Evolutionary conservation across 2,113 vertebrate genomes (phyloP), one percentile per base, ranked within the genome.

Genomic region (Serinus canaria): DNA sequence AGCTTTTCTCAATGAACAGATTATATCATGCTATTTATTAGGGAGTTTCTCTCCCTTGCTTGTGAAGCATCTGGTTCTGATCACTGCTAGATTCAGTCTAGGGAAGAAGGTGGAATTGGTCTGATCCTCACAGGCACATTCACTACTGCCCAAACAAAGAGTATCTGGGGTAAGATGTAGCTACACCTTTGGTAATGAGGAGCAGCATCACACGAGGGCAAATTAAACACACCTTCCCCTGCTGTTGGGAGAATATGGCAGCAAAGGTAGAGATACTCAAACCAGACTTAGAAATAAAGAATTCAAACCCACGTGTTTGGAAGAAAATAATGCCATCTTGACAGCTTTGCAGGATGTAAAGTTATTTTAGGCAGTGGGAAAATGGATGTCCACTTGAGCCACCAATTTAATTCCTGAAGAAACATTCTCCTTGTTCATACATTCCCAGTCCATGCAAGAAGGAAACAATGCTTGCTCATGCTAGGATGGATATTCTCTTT

Each of bases 401-500:
- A 85, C 39, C 33, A 56, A 56, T 67, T 55, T 62, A 52, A 35
- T 73, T 94, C 46, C 39, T 63, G 58, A 31, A 93, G 43, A 85
- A 94, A 83, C 1, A 1, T 56, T 55, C 52, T 89, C 58, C 74
- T 73, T 69, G 72, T 37, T 80, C 55, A 17, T 37, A 53, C 33
- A 6, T 60, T 77, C 39, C 39, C 59, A 77, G 27, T 27, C 79
- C 56, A 27, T 28, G 35, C 52, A 83, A 67, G 52, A 85, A 63
- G 82, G 72, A 83, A 92, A 70, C 27, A 44, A 35, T 25, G 68
- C 86, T 52, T 94, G 78, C 72, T 88, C 56, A 30, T 35, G 47
- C 79, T 55, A 94, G 79, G 56, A 74, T 75, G 55, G 68, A 46
- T 88, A 92, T 94, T 58, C 89, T 93, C 89, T 95, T 86, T 79